Evolutionary conservation across 35 echinoderm and acorn worm species (phyloP).

Genomic region (Acanthaster planci): DNA sequence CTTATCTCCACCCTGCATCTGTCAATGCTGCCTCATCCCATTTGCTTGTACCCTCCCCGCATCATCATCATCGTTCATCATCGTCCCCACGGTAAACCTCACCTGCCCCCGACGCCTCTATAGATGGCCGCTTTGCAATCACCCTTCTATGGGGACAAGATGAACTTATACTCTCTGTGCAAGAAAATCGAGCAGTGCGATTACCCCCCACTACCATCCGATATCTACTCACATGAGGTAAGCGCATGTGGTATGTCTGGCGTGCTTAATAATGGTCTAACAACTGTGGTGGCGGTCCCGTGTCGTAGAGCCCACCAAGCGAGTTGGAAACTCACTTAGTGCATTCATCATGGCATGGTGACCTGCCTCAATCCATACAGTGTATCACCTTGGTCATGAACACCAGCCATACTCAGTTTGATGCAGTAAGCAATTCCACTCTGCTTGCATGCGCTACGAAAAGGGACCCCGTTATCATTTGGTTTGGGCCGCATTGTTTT

Average conservation of each 20-base stretch:
- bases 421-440: too few species aligned
- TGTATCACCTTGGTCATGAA: too few species aligned
- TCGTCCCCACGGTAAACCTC: neutral
- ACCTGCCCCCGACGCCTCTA: constrained; percentile 39
- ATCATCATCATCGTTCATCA: constrained; percentile 18
- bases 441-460: too few species aligned
- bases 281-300: neutral
- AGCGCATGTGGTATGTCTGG: constrained; percentile 42
- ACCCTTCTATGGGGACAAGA: constrained; percentile 99
- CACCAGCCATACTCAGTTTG: too few species aligned
- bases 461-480: too few species aligned
- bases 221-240: constrained; percentile 93
- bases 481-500: too few species aligned
- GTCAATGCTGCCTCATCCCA: constrained; percentile 30
- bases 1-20: constrained; percentile 6
- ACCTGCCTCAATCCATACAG: too few species aligned
- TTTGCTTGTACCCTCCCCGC: neutral
- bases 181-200: constrained; percentile 99
- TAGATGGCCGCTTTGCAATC: constrained; percentile 99
- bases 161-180: constrained; percentile 99
- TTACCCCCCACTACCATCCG: constrained; percentile 95
- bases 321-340: neutral
- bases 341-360: too few species aligned
- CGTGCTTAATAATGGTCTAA: neutral
- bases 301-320: neutral